Evolutionary conservation across 2,113 vertebrate genomes (phyloP), one percentile per base, ranked within the genome.

Genomic region (Columba livia): DNA sequence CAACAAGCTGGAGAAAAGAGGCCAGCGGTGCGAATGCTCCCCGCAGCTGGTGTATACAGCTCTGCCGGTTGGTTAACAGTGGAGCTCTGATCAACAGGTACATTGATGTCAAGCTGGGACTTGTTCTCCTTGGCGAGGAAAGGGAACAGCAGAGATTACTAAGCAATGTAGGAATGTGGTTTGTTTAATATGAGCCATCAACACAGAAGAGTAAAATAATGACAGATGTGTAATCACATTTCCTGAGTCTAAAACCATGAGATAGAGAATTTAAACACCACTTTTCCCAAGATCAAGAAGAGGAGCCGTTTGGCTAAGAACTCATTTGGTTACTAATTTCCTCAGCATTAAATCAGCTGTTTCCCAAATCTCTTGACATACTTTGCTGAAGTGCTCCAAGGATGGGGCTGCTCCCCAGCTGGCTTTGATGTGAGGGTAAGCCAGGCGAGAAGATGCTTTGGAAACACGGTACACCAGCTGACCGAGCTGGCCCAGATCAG

Each of bases 131-230:
- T 65, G 0, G 95, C 70, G 24, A 98, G 93, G 91, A 87, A 26
- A 95, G 96, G 94, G 90, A 97, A 90, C 51, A 97, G 90, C 75
- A 87, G 88, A 95, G 92, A 97, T 98, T 97, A 98, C 97, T 97
- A 89, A 97, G 94, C 81, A 5, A 94, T 88, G 91, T 90, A 97
- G 95, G 98, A 98, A 98, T 98, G 97, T 94, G 93, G 97, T 97
- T 98, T 97, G 97, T 95, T 97, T 97, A 97, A 96, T 96, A 71
- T 87, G 96, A 91, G 92, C 83, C 96, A 93, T 97, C 96, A 83
- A 51, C 66, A 64, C 48, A 85, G 85, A 42, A 95, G 94, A 94
- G 93, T 91, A 93, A 90, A 96, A 97, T 96, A 97, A 98, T 96
- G 97, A 97, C 89, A 95, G 90, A 95, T 79, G 85, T 44, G 85